phyloP scores from a whole-genome alignment of 2,888 invertebrate genomes.

The Pollenia angustigena region DNA sequence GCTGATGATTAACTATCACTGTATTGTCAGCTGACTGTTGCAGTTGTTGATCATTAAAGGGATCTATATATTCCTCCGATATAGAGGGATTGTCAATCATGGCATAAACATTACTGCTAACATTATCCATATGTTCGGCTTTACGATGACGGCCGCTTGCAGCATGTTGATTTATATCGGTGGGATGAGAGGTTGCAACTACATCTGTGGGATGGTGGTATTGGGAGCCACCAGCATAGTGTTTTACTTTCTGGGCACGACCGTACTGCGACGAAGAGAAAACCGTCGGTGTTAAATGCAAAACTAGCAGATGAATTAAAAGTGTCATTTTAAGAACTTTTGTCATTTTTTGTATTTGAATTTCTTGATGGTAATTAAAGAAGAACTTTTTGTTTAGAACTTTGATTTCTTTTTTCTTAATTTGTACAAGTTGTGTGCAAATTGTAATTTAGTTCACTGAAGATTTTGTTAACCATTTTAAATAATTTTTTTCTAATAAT shows the following conservation, averaged over 20 bases:
- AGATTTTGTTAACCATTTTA: constrained; percentile 19
- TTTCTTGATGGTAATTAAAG: constrained; percentile 34
- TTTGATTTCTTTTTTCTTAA: not conserved
- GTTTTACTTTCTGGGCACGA: constrained; percentile 62
- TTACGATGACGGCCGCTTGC: constrained; percentile 53
- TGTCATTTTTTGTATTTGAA: constrained; percentile 52
- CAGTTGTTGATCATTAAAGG: constrained; percentile 65
- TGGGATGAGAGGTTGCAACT: constrained; percentile 63
- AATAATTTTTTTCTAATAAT: not conserved
- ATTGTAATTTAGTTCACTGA: constrained; percentile 14
- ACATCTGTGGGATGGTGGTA: constrained; percentile 52
- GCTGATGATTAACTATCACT: constrained; percentile 77
- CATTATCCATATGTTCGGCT: constrained; percentile 66
- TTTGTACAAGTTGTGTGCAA: constrained; percentile 20
- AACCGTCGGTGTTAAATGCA: constrained; percentile 59
- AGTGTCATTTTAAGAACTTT: constrained; percentile 59
- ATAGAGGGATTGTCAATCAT: constrained; percentile 81
- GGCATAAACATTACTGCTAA: constrained; percentile 79
- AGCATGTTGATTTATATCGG: constrained; percentile 50
- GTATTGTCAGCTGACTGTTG: constrained; percentile 75
- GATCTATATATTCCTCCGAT: constrained; percentile 80
- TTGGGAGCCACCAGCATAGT: constrained; percentile 65
- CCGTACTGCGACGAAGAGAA: constrained; percentile 55
- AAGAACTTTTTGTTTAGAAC: constrained; percentile 30
- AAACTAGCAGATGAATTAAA: constrained; percentile 63